Evolutionary conservation across 2,888 invertebrate genomes (phyloP), one percentile per base, ranked within the genome.

Genomic region (Chelonus formosanus): DNA sequence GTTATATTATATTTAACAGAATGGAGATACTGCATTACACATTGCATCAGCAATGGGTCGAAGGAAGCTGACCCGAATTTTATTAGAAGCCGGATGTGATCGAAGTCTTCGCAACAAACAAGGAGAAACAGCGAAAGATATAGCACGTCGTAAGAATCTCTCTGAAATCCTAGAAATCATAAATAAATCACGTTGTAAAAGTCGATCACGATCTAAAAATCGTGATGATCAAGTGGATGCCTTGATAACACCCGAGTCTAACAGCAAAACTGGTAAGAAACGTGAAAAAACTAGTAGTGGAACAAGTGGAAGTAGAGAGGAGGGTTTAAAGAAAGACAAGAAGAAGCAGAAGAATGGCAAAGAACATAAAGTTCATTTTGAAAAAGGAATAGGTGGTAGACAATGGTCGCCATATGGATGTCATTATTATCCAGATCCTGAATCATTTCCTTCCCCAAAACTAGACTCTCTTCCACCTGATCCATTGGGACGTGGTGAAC

Each of bases 21-120:
- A 98, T 85, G 96, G 96, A 0, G 97, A 98, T 85, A 96, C 96
- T 0, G 92, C 96, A 0, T 86, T 98, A 8, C 97, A 98, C 84
- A 96, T 98, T 76, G 92, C 96, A 0, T 92, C 96, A 5, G 97
- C 97, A 2, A 95, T 97, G 94, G 96, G 96, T 4, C 87, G 96
- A 32, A 86, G 96, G 62, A 97, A 97, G 85, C 87, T 98, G 67
- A 95, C 96, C 6, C 88, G 95, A 77, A 94, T 98, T 72, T 87
- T 98, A 31, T 87, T 97, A 40, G 95, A 97, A 81, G 93, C 95
- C 0, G 92, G 92, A 63, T 93, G 94, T 79, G 93, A 91, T 75
- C 86, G 87, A 67, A 85, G 85, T 56, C 83, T 92, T 75, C 87
- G 89, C 66, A 96, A 96, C 85, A 94, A 95, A 84, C 95, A 96